A percentile compares a stretch with the other conserved stretches of the same genome.
These are phyloP conservation scores for Boulengeromyrus knoepffleri DNA, from an alignment of 2,113 vertebrate species.

Conservation along the genomic window DNA sequence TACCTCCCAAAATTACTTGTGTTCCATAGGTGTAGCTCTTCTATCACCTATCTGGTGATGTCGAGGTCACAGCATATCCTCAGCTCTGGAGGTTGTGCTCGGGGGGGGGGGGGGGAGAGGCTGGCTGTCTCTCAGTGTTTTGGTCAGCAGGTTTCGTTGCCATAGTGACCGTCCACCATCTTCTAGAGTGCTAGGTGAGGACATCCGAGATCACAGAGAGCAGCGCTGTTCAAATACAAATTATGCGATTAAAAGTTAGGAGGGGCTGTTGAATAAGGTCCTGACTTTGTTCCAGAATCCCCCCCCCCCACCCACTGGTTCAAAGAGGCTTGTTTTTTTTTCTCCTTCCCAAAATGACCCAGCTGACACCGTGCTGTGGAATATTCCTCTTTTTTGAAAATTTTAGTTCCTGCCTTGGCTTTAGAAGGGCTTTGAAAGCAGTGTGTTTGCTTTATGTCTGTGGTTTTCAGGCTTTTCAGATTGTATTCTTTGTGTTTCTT, in stretches of 20 bases:
- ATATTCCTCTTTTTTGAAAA: slow-evolving; percentile 35
- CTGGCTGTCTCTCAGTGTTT: neutral
- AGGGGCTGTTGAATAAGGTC: neutral
- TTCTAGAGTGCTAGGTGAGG: neutral
- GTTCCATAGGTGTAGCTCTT: neutral
- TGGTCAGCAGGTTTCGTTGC: neutral
- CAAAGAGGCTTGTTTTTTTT: slow-evolving; percentile 15
- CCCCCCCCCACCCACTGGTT: slow-evolving; percentile 9
- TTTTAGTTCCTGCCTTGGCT: slow-evolving; percentile 38
- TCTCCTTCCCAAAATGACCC: neutral
- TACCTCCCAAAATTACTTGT: neutral
- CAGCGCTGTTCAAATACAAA: neutral
- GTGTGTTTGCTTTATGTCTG: slow-evolving; percentile 17
- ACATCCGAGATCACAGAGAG: neutral
- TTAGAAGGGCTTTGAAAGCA: slow-evolving; percentile 31
- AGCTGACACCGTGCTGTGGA: slow-evolving; percentile 39
- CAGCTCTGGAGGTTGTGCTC: neutral
- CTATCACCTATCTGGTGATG: neutral
- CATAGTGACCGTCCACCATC: neutral
- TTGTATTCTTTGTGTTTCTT: neutral
- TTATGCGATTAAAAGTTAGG: neutral
- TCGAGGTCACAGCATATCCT: neutral
- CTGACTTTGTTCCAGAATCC: slow-evolving; percentile 15
- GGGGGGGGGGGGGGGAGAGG: neutral
- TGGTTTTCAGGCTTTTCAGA: neutral